A percentile compares a stretch with the other conserved stretches of the same genome.
phyloP scores from a whole-genome alignment of 2,888 invertebrate genomes.

The Willowsia nigromaculata region DNA sequence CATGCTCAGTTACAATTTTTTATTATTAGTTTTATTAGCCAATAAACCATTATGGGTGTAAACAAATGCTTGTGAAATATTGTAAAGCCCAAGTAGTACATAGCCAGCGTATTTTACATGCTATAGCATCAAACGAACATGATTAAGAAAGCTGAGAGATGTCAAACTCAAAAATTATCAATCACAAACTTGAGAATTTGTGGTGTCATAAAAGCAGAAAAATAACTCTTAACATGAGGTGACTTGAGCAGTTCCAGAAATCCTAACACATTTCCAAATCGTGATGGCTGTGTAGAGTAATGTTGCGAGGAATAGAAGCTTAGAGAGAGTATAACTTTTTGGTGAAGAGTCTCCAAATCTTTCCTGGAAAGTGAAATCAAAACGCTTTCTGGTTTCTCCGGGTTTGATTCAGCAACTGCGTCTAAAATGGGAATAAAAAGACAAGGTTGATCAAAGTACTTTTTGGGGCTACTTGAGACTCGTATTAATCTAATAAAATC shows the following conservation, averaged over 20 bases:
- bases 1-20: too few species aligned
- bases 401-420: not conserved
- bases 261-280: conserved; percentile 74
- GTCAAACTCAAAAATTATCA: conserved; percentile 73
- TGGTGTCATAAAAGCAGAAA: conserved; percentile 71
- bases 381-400: not conserved
- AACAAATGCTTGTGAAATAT: too few species aligned
- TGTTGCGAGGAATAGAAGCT: conserved; percentile 75
- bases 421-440: not conserved
- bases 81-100: too few species aligned
- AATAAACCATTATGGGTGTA: too few species aligned
- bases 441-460: not conserved
- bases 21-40: too few species aligned
- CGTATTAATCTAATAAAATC: not conserved
- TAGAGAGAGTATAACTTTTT: conserved; percentile 76
- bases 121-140: too few species aligned
- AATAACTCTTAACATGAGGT: conserved; percentile 68
- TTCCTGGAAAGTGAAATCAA: conserved; percentile 69
- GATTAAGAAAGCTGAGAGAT: not conserved
- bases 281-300: conserved; percentile 72
- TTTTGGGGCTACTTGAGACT: not conserved
- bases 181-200: conserved; percentile 77
- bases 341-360: conserved; percentile 66
- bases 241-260: conserved; percentile 76
- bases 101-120: too few species aligned